phyloP scores from a whole-genome alignment of 2,888 invertebrate species.

The Drymonia ruficornis region DNA sequence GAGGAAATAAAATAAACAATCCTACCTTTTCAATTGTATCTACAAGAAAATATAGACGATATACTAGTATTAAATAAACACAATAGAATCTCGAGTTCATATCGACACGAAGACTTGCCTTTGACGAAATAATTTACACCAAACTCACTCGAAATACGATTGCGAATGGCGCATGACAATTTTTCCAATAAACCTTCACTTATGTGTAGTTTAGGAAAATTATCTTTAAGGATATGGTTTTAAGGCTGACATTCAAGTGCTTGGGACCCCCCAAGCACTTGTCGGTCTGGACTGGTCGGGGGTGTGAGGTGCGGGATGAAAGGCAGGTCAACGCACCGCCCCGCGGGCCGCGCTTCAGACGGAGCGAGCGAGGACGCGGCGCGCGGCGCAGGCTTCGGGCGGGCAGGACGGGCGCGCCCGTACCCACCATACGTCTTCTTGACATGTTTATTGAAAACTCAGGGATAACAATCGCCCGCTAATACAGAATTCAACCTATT shows the following conservation, averaged over 20 bases:
- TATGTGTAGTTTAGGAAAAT: slow-evolving; percentile 50
- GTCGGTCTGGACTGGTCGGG: slow-evolving; percentile 40
- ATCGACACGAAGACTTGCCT: slow-evolving; percentile 32
- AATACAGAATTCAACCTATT: slow-evolving; percentile 42
- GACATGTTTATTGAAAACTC: slow-evolving; percentile 53
- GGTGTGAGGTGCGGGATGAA: slow-evolving; percentile 52
- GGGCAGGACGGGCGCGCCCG: slow-evolving; percentile 32
- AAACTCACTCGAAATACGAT: slow-evolving; percentile 67
- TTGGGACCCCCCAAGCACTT: too few species aligned
- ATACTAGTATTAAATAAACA: slow-evolving; percentile 5
- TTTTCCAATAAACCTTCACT: slow-evolving; percentile 61
- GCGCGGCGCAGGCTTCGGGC: slow-evolving; percentile 37
- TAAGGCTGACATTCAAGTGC: slow-evolving; percentile 68
- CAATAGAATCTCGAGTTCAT: slow-evolving; percentile 20
- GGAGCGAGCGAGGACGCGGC: slow-evolving; percentile 35
- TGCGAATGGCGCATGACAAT: slow-evolving; percentile 63
- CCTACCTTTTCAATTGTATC: too few species aligned
- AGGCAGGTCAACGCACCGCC: slow-evolving; percentile 69
- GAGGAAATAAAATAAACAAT: too few species aligned
- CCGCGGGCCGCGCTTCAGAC: slow-evolving; percentile 43
- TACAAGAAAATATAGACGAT: too few species aligned
- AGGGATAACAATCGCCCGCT: slow-evolving; percentile 41
- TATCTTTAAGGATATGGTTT: slow-evolving; percentile 52
- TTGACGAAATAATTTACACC: slow-evolving; percentile 61
- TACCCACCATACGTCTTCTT: slow-evolving; percentile 46